Base-by-base conservation (phyloP, 1,140 invertebrate species). In the Globodera rostochiensis region DNA sequence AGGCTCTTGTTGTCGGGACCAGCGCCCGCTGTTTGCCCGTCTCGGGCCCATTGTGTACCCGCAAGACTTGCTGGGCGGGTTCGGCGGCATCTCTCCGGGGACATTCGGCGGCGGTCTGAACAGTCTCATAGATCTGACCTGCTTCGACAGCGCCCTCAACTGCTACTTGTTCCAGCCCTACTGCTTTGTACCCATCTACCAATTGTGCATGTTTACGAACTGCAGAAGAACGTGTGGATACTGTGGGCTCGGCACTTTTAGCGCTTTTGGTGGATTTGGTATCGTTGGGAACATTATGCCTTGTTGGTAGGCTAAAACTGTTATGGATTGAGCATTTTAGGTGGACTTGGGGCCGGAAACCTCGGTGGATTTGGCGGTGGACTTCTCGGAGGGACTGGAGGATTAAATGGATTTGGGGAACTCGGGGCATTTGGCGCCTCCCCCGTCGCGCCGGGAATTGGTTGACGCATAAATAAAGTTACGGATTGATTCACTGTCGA, bases 1-100 rank as follows among this genome's bases (percentile, higher is more conserved):
- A 15, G 64, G 77, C 50, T 78, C 77, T 21, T 78, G 77, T 50
- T 78, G 81, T 46, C 78, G 81, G 11, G 81, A 82, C 60, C 79
- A 82, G 73, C 81, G 81, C 53, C 81, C 81, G 45, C n/a, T 82
- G 7, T 15, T 49, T 11, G 69, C 70, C 11, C 81, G 81, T 74
- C 79, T 82, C n/a, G 79, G 76, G 0, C 81, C 81, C 25, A 82
- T 64, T 25, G 64, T 82, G 57, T 82, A 82, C 60, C 79, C 81
- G 45, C 73, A 77, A 19, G 74, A 69, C 50, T 76, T 81, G 47
- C 64, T 53, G 64, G 25, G 15, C 49, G 73, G 73, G 4, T 78
- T 80, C 64, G 73, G 73, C 6, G 46, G 47, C 45, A 77, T 80
- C 64, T 69, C 50, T 9, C 74, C 66, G 1, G 64, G 67, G 19